Conservation (phyloP, 2,797 vertebrate species). For the Periparus ater region DNA sequence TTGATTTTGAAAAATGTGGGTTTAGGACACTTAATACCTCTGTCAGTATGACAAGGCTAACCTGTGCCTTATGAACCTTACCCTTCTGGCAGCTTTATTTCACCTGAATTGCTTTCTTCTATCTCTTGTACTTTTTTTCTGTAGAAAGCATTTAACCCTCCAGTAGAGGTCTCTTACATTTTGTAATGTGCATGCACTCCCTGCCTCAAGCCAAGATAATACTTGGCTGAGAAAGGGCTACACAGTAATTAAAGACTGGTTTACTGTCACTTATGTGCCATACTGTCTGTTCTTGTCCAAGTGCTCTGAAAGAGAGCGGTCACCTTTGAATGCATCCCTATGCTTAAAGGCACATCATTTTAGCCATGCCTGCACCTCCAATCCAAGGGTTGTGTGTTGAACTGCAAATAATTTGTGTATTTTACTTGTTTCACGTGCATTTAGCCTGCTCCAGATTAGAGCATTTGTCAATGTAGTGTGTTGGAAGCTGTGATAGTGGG, state of each 20-base stretch:
- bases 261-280: not conserved
- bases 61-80: not conserved
- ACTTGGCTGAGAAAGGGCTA: not conserved
- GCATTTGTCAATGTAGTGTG: not conserved
- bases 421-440: not conserved
- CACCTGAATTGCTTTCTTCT: not conserved
- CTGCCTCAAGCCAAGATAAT: not conserved
- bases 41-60: not conserved
- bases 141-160: not conserved
- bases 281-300: not conserved
- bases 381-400: not conserved
- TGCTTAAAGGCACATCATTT: not conserved
- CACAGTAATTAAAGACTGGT: not conserved
- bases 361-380: not conserved
- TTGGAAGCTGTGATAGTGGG: not conserved
- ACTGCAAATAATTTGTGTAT: not conserved
- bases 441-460: not conserved
- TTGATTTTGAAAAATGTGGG: not conserved
- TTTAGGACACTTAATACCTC: not conserved
- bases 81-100: not conserved
- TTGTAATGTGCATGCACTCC: not conserved
- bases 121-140: not conserved
- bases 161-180: not conserved
- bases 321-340: not conserved
- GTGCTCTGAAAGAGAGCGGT: not conserved